Evolutionary conservation across 1,140 invertebrate species (phyloP).

Genomic region (Drosophila sp.): DNA sequence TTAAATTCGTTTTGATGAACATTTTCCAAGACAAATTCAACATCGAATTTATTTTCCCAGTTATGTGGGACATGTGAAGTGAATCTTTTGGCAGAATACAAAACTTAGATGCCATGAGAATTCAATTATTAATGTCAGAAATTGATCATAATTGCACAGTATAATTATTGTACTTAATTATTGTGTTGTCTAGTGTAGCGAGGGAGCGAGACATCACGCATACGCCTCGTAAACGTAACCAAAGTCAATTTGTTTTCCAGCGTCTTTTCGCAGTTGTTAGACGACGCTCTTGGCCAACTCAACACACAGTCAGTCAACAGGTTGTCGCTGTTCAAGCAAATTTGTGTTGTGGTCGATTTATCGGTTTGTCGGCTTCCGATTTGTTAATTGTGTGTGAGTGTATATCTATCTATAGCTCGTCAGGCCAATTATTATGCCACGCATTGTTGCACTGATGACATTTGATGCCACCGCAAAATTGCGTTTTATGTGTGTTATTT

Average conservation of each 20-base stretch:
- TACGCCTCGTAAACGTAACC: constrained; percentile 51
- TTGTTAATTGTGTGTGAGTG: not conserved
- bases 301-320: constrained; percentile 52
- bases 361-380: constrained; percentile 7
- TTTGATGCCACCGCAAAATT: constrained; percentile 33
- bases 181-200: constrained; percentile 49
- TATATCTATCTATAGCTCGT: too few relatives aligned
- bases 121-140: constrained; percentile 21
- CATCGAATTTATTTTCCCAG: constrained; percentile 1
- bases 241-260: constrained; percentile 29
- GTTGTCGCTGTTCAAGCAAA: constrained; percentile 23
- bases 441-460: constrained; percentile 3
- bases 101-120: constrained; percentile 1
- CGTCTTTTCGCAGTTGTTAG: constrained; percentile 55
- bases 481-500: not conserved
- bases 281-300: constrained; percentile 54
- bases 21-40: not conserved
- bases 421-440: constrained; percentile 14
- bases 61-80: constrained; percentile 41
- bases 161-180: constrained; percentile 3
- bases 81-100: not conserved
- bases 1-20: too few relatives aligned
- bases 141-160: constrained; percentile 13
- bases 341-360: constrained; percentile 10
- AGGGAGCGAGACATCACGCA: constrained; percentile 50